Base-by-base conservation (phyloP, 2,888 invertebrate species). In the Oxytorus armatus region DNA sequence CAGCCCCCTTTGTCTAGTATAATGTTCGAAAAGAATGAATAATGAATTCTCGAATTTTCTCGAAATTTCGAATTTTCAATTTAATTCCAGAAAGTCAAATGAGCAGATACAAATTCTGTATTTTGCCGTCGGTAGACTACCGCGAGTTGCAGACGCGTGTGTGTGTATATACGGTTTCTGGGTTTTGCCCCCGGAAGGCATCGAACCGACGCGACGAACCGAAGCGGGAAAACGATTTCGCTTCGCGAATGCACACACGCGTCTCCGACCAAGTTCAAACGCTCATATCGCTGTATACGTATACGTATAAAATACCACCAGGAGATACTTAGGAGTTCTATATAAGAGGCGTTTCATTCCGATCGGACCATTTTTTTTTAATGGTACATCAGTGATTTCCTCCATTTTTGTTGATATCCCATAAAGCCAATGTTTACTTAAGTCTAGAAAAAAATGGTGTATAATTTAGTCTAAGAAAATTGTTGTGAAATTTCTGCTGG, bases 221-320 rank as follows among this genome's bases (percentile, higher is more conserved):
- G 78, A 73, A 73, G 66, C 72, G 78, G 61, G 59, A 68, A 78
- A 77, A 72, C 77, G 73, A 78, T 78, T 78, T 74, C 63, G 74
- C 55, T 53, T 33, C 21, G 68, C 73, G 63, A 78, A 78, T 61
- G 61, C 55, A 74, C 61, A 73, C 72, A 51, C 66, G 72, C 57
- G 42, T 68, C 69, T 63, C 14, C 68, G 33, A 36, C 61, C 78
- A 69, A 68, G 68, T 68, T 78, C 57, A 68, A 73, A 29, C 47
- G 59, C 76, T 53, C 53, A 16, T 47, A 11, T 55, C 18, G 44
- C 69, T 16, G 42, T 18, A 59, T 47, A n/a, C n/a, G n/a, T n/a
- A n/a, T n/a, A n/a, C n/a, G n/a, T n/a, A 21, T 29, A 69, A 16
- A 55, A 33, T 16, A 57, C 55, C 16, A 69, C 33, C 25, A 18